Evolutionary conservation across 1,140 invertebrate species (phyloP), one percentile per base, ranked within the genome.

Genomic region (Brachionus paranguensis): DNA sequence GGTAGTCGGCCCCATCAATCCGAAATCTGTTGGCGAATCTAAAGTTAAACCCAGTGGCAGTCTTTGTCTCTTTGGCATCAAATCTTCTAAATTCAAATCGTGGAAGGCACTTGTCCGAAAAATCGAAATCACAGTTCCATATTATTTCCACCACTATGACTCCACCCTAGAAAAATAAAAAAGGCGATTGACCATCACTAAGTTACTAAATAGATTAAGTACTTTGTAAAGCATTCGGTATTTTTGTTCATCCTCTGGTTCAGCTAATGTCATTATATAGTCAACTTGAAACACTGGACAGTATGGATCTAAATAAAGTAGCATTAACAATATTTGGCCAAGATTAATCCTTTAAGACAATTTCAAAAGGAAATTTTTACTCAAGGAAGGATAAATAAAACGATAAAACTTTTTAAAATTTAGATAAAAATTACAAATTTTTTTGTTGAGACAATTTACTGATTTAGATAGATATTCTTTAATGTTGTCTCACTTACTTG

Each of bases 71-170:
- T 7, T 85, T 76, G 50, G 86, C 85, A 76, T 90, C 89, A 3
- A 90, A 85, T 17, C 89, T 76, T n/a, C 85, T 84, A 85, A 92
- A 92, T 2, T 81, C 86, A 86, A 92, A 92, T 20, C 86, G 86
- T 14, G 91, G 91, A 47, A 88, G 84, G 85, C 91, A 92, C 33
- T 89, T 86, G 12, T 86, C 84, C 65, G 86, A 86, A 45, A 86
- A 87, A 87, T 92, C 91, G 33, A 92, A 86, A 85, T 92, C 89
- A 86, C 91, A 92, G 74, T 90, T 86, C 91, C 91, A 92, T 27
- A 87, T 86, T 17, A 92, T 91, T 7, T 87, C 83, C 14, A 92
- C 89, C 33, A 87, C 87, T 84, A 92, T 88, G 14, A 92, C 89
- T 37, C 88, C 91, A 84, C 91, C 91, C 89, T 88, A 4, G 14